These are phyloP conservation scores for Orientallactaga sibirica DNA, from an alignment of 2,797 vertebrate genomes.

Conservation along the genomic window DNA sequence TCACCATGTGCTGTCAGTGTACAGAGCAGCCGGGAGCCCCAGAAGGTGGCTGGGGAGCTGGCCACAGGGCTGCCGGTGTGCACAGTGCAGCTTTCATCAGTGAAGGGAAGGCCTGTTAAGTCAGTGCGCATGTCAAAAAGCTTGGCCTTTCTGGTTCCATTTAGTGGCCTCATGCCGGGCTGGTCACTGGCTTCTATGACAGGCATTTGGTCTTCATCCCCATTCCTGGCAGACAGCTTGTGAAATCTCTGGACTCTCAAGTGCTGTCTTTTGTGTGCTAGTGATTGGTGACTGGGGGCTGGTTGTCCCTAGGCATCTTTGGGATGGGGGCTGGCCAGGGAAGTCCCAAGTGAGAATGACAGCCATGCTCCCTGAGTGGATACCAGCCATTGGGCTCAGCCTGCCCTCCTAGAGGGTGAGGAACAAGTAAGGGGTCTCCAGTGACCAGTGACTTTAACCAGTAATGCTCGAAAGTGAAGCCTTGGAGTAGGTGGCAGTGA, in stretches of 20 bases:
- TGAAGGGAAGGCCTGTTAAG: neutral
- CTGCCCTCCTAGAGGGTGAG: neutral
- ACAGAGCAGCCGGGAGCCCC: neutral
- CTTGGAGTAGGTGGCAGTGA: neutral
- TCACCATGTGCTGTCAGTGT: too few species aligned
- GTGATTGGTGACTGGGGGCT: neutral
- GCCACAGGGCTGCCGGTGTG: neutral
- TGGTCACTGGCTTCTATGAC: neutral
- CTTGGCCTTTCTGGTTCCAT: neutral
- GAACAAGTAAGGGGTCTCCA: neutral
- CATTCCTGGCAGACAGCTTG: neutral
- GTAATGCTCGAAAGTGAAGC: neutral
- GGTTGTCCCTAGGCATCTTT: neutral
- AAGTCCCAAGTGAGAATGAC: too few species aligned
- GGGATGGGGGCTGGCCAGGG: too few species aligned
- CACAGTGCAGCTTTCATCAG: too few species aligned
- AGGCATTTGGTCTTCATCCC: neutral
- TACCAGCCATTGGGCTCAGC: too few species aligned
- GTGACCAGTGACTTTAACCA: neutral
- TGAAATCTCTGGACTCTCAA: neutral
- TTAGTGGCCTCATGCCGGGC: neutral
- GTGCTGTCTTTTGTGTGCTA: neutral
- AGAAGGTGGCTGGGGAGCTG: too few species aligned
- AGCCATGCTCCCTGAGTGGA: too few species aligned
- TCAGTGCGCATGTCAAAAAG: neutral